phyloP scores from a whole-genome alignment of 37 sponge, comb jelly and placozoan genomes.

The Eunapius fragilis region DNA sequence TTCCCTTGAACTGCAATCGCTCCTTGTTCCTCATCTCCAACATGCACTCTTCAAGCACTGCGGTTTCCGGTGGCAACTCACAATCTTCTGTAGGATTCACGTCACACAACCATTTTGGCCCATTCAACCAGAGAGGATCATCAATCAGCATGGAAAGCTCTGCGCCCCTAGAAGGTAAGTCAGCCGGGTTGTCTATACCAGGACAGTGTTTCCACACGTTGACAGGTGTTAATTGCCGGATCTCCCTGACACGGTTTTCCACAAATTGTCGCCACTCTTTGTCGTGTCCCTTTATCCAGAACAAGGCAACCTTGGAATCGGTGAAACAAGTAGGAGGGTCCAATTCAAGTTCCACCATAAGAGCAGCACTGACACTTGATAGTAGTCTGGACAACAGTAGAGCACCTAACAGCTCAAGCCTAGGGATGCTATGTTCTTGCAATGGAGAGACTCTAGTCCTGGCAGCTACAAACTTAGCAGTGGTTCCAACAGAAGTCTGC shows the following conservation, averaged over 20 bases:
- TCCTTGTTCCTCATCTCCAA: constrained; percentile 16
- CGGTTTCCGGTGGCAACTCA: background rate
- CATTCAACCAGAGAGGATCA: constrained; percentile 14
- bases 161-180: constrained; percentile 25
- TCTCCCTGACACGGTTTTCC: constrained; percentile 22
- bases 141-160: background rate
- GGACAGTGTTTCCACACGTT: constrained; percentile 30
- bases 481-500: too few species aligned
- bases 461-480: too few species aligned
- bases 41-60: background rate
- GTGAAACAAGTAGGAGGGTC: background rate
- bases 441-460: too few species aligned
- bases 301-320: constrained; percentile 18
- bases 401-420: too few species aligned
- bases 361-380: too few species aligned
- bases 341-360: constrained; percentile 3
- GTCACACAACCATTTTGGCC: constrained; percentile 17
- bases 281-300: constrained; percentile 21
- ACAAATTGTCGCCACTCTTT: constrained; percentile 47
- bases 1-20: background rate
- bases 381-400: too few species aligned
- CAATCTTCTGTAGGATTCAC: background rate
- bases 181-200: constrained; percentile 29
- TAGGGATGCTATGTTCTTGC: too few species aligned
- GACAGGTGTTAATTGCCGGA: constrained; percentile 6